These are phyloP conservation scores for Eupithecia vulgata DNA, from an alignment of 2,888 invertebrate species.

Conservation along the genomic window DNA sequence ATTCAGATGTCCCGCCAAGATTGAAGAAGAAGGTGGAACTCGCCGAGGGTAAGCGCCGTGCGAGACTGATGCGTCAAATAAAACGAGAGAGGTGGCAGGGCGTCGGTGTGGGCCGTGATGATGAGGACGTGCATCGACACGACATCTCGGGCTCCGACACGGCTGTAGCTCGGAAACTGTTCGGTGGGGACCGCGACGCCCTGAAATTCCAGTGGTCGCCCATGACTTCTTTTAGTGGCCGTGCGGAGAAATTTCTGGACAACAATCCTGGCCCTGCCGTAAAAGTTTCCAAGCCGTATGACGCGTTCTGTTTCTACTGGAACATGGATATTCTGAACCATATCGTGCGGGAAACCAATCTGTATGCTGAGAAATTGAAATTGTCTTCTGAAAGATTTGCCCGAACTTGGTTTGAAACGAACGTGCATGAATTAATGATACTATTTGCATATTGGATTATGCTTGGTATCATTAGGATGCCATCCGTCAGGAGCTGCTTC, in stretches of 20 bases:
- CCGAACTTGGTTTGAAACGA: neutral
- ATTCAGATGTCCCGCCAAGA: conserved; percentile 1
- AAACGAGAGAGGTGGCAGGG: neutral
- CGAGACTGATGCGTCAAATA: neutral
- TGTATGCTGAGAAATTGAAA: neutral
- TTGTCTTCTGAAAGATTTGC: neutral
- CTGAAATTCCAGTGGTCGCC: conserved; percentile 1
- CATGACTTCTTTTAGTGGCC: conserved; percentile 21
- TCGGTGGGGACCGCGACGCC: neutral
- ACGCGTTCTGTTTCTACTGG: neutral
- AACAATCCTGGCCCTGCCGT: neutral
- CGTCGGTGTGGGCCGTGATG: neutral
- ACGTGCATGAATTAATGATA: neutral
- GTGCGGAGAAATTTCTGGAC: neutral
- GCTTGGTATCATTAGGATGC: conserved; percentile 2
- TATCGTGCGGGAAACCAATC: conserved; percentile 3
- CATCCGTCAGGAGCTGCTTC: neutral
- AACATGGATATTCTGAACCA: neutral
- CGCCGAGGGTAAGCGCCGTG: neutral
- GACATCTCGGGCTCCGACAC: neutral
- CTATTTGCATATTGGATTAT: conserved; percentile 18
- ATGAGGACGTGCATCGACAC: neutral
- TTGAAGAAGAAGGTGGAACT: neutral
- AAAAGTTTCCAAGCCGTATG: neutral
- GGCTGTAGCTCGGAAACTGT: neutral